phyloP scores from a whole-genome alignment of 2,888 invertebrate species.

The Noctua janthina region DNA sequence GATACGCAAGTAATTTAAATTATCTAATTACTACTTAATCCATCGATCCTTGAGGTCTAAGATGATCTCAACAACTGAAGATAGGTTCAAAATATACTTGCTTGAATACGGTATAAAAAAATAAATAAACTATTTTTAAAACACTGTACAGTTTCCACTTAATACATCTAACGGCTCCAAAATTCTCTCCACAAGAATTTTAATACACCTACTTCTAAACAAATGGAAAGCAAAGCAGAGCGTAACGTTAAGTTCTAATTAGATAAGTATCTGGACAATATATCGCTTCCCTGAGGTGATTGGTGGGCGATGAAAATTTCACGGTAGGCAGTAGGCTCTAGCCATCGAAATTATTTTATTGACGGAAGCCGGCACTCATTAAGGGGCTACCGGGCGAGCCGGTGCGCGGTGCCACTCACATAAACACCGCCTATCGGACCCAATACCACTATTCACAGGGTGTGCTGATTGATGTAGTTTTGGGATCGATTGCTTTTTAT shows the following conservation, averaged over 20 bases:
- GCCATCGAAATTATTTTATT: constrained; percentile 74
- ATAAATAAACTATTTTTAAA: constrained; percentile 5
- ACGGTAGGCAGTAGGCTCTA: constrained; percentile 73
- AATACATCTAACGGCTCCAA: constrained; percentile 40
- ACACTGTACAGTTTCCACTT: constrained; percentile 23
- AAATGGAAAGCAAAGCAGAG: constrained; percentile 71
- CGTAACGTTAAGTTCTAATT: constrained; percentile 75
- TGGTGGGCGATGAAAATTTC: constrained; percentile 78
- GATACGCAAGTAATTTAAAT: neutral
- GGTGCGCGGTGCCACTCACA: constrained; percentile 74
- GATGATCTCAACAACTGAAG: neutral
- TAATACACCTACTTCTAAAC: constrained; percentile 62
- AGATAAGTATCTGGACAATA: constrained; percentile 78
- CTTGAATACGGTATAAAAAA: neutral
- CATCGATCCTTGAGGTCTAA: neutral
- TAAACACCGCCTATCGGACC: constrained; percentile 71
- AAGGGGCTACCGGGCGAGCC: constrained; percentile 80
- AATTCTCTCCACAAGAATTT: constrained; percentile 60
- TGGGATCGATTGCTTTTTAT: neutral
- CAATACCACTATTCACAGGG: constrained; percentile 66
- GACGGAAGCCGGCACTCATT: constrained; percentile 85
- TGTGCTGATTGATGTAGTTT: constrained; percentile 28
- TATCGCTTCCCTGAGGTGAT: constrained; percentile 74
- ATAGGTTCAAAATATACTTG: neutral
- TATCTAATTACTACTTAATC: neutral